Conservation (phyloP, 2,797 vertebrate species). For the Acridotheres tristis region DNA sequence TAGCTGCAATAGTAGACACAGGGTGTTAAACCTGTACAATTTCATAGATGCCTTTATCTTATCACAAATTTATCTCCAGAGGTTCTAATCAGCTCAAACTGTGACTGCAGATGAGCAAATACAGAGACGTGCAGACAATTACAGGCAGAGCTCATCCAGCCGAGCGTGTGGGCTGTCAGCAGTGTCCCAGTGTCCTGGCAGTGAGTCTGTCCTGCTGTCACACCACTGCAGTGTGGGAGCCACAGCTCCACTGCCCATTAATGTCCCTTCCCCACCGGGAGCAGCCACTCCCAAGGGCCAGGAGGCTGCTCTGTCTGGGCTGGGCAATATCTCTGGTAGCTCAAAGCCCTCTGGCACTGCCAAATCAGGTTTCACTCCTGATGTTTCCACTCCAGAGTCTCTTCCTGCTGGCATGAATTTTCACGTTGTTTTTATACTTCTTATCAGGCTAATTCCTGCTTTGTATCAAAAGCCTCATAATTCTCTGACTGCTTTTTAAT, state of each 20-base stretch:
- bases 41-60: too few species aligned
- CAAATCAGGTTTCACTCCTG: background rate
- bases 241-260: fast-evolving
- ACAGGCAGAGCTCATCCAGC: background rate
- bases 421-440: background rate
- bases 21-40: too few species aligned
- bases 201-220: background rate
- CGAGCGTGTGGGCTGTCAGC: fast-evolving
- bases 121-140: too few species aligned
- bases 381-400: background rate
- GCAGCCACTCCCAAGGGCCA: background rate
- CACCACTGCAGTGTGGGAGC: background rate
- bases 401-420: background rate
- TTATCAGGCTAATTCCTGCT: background rate
- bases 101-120: too few species aligned
- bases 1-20: too few species aligned
- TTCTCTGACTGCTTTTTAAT: background rate
- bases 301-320: background rate
- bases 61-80: too few species aligned
- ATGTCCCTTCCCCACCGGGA: fast-evolving
- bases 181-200: too few species aligned
- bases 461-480: background rate
- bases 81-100: too few species aligned
- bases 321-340: too few species aligned
- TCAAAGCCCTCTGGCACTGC: background rate